These are phyloP conservation scores for Platygyra sinensis DNA, from an alignment of 64 coral and sea anemone species.

Conservation along the genomic window DNA sequence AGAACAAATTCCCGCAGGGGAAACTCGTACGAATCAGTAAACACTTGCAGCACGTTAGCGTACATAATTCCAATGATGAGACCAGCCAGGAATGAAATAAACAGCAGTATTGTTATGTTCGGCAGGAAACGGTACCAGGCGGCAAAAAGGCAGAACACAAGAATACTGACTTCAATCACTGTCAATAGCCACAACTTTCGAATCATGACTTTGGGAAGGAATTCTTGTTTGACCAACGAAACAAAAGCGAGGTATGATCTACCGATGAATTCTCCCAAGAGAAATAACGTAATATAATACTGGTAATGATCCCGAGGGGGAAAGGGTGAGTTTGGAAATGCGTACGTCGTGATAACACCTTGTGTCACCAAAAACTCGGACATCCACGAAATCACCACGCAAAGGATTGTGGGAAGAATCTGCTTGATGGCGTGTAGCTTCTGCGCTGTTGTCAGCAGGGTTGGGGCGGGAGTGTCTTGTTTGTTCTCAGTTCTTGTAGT, in stretches of 20 bases:
- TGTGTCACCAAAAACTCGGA: constrained; percentile 90
- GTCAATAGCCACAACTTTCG: constrained; percentile 72
- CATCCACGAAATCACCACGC: constrained; percentile 72
- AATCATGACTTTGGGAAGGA: constrained; percentile 43
- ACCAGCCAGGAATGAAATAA: constrained; percentile 71
- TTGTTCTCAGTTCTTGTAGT: neutral
- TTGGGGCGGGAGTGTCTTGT: neutral
- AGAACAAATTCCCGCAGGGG: constrained; percentile 79
- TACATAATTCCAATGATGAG: constrained; percentile 73
- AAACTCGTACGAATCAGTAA: constrained; percentile 76
- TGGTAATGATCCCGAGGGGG: constrained; percentile 89
- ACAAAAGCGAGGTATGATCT: constrained; percentile 71
- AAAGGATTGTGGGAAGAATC: constrained; percentile 49
- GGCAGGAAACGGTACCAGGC: constrained; percentile 90
- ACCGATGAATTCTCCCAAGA: constrained; percentile 81
- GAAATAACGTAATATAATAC: constrained; percentile 79
- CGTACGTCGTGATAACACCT: constrained; percentile 77
- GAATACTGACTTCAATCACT: constrained; percentile 62
- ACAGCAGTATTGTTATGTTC: constrained; percentile 14
- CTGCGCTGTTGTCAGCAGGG: constrained; percentile 47
- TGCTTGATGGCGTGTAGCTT: constrained; percentile 65
- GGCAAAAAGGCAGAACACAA: constrained; percentile 79
- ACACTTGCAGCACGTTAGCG: constrained; percentile 67
- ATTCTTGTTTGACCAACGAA: constrained; percentile 54
- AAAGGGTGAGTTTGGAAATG: constrained; percentile 83